These are phyloP conservation scores for Podocnemis expansa DNA, from an alignment of 2,113 vertebrate species.

Conservation along the genomic window DNA sequence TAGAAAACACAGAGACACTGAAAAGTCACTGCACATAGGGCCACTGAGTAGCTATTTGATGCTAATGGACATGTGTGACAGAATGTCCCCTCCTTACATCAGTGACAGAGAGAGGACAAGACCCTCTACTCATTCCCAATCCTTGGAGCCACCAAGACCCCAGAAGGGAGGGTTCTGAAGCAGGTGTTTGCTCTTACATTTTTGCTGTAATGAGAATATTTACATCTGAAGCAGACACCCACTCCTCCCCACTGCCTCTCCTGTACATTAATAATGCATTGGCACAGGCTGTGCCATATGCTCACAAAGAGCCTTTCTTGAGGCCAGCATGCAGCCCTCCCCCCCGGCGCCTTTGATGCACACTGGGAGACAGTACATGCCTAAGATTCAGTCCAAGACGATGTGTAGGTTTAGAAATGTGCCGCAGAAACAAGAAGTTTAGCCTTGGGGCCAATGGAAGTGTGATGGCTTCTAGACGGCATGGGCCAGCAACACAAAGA, in stretches of 20 bases:
- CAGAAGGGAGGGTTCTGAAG: neutral
- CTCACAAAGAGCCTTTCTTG: accelerated
- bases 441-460: accelerated
- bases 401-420: neutral
- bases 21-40: neutral
- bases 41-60: neutral
- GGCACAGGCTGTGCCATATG: neutral
- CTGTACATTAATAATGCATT: neutral
- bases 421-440: accelerated
- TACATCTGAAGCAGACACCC: accelerated
- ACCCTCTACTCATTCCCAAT: neutral
- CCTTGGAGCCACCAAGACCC: neutral
- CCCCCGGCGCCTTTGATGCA: accelerated
- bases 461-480: accelerated
- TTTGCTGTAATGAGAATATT: accelerated
- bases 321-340: neutral
- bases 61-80: neutral
- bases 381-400: neutral
- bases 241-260: accelerated
- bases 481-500: neutral
- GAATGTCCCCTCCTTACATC: neutral
- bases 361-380: neutral
- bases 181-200: neutral
- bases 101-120: neutral
- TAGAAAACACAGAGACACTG: neutral